phyloP scores from a whole-genome alignment of 2,888 invertebrate genomes.

The Exephanes ischioxanthus region DNA sequence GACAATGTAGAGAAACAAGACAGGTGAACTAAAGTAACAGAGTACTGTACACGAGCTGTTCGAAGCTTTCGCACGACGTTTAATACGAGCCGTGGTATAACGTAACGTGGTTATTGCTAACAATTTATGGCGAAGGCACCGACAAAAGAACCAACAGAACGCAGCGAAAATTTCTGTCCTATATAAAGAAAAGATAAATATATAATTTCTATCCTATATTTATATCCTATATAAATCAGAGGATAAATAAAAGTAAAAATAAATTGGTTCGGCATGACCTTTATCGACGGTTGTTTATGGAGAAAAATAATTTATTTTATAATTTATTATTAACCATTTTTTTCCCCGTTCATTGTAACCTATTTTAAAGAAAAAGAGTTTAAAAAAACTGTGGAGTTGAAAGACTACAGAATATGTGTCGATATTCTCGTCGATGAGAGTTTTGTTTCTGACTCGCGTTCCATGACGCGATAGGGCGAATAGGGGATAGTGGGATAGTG shows the following conservation, averaged over 20 bases:
- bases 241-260: neutral
- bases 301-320: neutral
- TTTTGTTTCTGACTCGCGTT: neutral
- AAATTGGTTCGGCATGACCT: constrained; percentile 2
- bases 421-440: constrained; percentile 1
- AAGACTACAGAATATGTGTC: neutral
- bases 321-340: neutral
- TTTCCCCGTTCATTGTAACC: neutral
- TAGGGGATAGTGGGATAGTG: neutral
- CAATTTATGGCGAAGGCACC: constrained; percentile 27
- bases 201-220: neutral
- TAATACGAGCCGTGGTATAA: neutral
- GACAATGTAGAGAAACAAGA: constrained; percentile 17
- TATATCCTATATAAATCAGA: constrained; percentile 1
- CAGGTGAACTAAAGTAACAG: constrained; percentile 23
- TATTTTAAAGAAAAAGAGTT: neutral
- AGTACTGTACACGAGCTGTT: constrained; percentile 7
- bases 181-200: neutral
- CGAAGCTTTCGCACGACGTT: constrained; percentile 67
- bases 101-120: constrained; percentile 10
- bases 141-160: neutral
- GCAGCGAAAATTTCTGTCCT: neutral
- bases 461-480: constrained; percentile 37
- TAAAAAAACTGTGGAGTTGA: no score
- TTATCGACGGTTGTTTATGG: neutral